Evolutionary conservation across 2,888 invertebrate species (phyloP).

Genomic region (Argyresthia albistria): DNA sequence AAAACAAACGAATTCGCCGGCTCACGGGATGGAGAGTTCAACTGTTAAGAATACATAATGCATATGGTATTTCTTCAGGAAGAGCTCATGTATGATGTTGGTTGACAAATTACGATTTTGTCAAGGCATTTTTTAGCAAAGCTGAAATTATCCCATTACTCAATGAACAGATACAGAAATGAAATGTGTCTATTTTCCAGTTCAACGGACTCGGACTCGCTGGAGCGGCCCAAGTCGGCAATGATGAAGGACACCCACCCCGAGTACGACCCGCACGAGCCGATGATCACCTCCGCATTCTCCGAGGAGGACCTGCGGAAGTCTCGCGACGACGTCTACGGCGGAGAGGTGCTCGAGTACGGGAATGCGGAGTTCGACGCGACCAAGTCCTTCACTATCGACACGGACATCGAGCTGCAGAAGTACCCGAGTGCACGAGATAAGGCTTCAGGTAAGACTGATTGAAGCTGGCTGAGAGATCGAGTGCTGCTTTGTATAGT

Average conservation of each 20-base stretch:
- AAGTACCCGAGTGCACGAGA: conserved; percentile 33
- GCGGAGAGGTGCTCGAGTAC: conserved; percentile 42
- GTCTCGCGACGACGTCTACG: conserved; percentile 53
- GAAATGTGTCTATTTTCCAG: neutral
- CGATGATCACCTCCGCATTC: conserved; percentile 64
- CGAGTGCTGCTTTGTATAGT: too few relatives aligned
- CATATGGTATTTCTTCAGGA: too few relatives aligned
- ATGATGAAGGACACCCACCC: conserved; percentile 58
- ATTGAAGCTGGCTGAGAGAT: too few relatives aligned
- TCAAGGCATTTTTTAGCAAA: too few relatives aligned
- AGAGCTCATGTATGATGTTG: too few relatives aligned
- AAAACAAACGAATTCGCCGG: too few relatives aligned
- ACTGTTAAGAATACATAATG: too few relatives aligned
- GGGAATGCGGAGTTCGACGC: conserved; percentile 37
- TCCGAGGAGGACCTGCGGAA: conserved; percentile 61
- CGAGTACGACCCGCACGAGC: conserved; percentile 63
- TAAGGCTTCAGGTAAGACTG: conserved; percentile 34
- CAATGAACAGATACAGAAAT: neutral
- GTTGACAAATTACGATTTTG: too few relatives aligned
- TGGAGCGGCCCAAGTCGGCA: conserved; percentile 61
- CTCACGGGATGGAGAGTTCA: too few relatives aligned
- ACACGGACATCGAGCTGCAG: conserved; percentile 24
- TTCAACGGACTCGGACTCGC: conserved; percentile 45
- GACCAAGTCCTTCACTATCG: conserved; percentile 38
- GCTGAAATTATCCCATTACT: too few relatives aligned